Conservation (phyloP, 2,888 invertebrate species). For the Meiosimyza decipiens region DNA sequence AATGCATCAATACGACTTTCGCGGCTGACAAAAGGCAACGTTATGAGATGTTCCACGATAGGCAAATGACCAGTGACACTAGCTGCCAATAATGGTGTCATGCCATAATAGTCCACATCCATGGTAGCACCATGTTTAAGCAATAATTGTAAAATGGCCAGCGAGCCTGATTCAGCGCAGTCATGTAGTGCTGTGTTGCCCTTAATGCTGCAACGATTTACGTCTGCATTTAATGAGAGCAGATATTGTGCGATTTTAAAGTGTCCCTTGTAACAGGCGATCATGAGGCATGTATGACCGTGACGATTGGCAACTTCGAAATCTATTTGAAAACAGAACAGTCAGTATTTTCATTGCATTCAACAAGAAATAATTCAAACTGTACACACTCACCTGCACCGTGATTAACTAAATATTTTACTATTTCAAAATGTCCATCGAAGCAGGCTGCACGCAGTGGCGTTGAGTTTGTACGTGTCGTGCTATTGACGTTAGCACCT, state of each 20-base stretch:
- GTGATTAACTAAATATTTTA: constrained; percentile 89
- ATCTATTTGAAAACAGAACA: constrained; percentile 70
- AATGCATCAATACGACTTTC: constrained; percentile 89
- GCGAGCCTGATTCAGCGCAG: constrained; percentile 94
- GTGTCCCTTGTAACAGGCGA: constrained; percentile 96
- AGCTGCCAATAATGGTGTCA: constrained; percentile 95
- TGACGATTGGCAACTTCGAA: constrained; percentile 96
- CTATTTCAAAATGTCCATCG: constrained; percentile 95
- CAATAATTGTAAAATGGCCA: constrained; percentile 91
- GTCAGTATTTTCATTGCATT: background rate
- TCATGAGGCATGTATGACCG: constrained; percentile 98
- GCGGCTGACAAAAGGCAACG: constrained; percentile 77
- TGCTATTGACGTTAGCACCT: constrained; percentile 93
- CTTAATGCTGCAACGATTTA: constrained; percentile 92
- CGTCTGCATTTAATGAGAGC: constrained; percentile 86
- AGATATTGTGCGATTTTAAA: constrained; percentile 90
- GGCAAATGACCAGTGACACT: constrained; percentile 92
- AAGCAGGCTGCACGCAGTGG: constrained; percentile 96
- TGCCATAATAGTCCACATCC: constrained; percentile 95
- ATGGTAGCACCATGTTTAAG: constrained; percentile 89
- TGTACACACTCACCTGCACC: constrained; percentile 77
- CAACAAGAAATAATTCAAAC: background rate
- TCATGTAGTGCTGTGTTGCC: constrained; percentile 96
- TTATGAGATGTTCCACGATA: constrained; percentile 92
- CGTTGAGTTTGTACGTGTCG: constrained; percentile 94